Conservation (phyloP, 2,797 vertebrate species). For the Sorex maritimensis region DNA sequence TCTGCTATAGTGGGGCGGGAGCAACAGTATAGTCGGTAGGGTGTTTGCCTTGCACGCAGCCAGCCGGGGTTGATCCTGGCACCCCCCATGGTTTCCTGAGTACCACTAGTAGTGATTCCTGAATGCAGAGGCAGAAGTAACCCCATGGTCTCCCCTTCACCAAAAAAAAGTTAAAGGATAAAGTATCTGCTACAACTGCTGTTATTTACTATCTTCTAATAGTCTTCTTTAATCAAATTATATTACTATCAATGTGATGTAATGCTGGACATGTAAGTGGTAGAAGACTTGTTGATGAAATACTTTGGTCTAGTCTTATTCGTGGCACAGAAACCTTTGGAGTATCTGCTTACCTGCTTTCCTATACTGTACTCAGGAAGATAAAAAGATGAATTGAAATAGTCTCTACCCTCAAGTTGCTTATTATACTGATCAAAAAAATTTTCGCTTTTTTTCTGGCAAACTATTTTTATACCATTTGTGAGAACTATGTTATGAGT, state of each 20-base stretch:
- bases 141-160: no score
- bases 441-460: background rate
- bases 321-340: background rate
- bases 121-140: no score
- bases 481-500: background rate
- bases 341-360: background rate
- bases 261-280: background rate
- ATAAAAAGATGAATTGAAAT: constrained; percentile 32
- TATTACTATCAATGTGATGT: background rate
- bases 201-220: background rate
- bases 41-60: no score
- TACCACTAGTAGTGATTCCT: no score
- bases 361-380: background rate
- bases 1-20: no score
- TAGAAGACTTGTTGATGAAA: constrained; percentile 41
- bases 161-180: no score
- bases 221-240: constrained; percentile 50
- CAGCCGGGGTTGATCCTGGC: no score
- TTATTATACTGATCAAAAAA: background rate
- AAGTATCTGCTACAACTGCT: no score
- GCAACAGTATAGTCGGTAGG: no score
- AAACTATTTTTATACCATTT: constrained; percentile 33
- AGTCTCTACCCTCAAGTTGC: background rate
- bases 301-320: background rate
- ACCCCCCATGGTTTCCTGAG: no score